Percentiles rank a stretch among this genome's conserved stretches.
phyloP scores from a whole-genome alignment of 1,140 invertebrate species.

The Drosophila fuyamai region DNA sequence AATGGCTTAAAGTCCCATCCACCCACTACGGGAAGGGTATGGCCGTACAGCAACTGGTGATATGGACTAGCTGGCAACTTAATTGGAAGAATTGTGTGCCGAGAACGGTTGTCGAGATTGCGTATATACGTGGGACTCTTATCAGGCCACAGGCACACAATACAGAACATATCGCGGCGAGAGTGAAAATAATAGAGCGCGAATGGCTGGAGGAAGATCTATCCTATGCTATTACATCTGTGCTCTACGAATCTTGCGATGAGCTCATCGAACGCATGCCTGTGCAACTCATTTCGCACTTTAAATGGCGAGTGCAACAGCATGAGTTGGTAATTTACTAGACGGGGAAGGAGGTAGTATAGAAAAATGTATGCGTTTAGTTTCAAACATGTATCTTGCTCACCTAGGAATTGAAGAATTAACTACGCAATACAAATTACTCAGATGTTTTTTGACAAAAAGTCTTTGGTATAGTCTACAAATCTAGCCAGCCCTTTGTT shows the following conservation, averaged over 20 bases:
- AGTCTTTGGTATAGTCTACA: no score
- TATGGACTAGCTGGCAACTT: slow-evolving; percentile 47
- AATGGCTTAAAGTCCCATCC: slow-evolving; percentile 34
- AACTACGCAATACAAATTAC: background rate
- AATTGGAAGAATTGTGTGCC: slow-evolving; percentile 44
- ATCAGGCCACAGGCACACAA: slow-evolving; percentile 31
- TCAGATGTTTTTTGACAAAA: no score
- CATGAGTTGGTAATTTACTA: background rate
- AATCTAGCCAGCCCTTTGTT: no score
- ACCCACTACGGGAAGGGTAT: slow-evolving; percentile 35
- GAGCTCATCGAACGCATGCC: slow-evolving; percentile 29
- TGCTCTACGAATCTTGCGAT: slow-evolving; percentile 4
- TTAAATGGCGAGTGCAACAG: slow-evolving; percentile 23
- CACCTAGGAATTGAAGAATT: background rate
- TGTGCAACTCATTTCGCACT: slow-evolving; percentile 36
- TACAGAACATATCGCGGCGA: slow-evolving; percentile 4
- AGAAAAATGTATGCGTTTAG: background rate
- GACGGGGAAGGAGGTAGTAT: background rate
- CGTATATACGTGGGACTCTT: slow-evolving; percentile 42
- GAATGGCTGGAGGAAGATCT: slow-evolving; percentile 4
- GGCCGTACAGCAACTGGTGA: slow-evolving; percentile 25
- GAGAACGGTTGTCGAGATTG: slow-evolving; percentile 57
- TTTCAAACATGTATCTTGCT: background rate
- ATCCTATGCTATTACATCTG: slow-evolving; percentile 9
- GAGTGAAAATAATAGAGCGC: slow-evolving; percentile 27